Conservation (phyloP, 30 jellyfish, hydroid and myxozoan genomes). For the Aurelia aurita region DNA sequence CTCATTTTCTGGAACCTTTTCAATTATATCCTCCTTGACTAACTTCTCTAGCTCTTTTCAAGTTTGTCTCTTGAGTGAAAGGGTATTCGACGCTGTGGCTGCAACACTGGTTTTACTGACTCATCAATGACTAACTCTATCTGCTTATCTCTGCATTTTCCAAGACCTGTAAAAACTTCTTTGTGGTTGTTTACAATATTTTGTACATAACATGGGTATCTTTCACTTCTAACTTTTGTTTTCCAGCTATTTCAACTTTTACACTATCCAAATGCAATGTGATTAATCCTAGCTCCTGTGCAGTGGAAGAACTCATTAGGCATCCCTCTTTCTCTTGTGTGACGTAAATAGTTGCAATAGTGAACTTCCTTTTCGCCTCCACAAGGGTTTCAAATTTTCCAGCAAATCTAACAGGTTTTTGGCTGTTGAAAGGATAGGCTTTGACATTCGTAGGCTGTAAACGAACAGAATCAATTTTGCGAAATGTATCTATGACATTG, state of each 20-base stretch:
- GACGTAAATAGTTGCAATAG: no score
- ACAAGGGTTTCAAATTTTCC: conserved; percentile 5
- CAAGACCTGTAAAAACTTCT: conserved; percentile 16
- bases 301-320: conserved; percentile 4
- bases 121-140: neutral
- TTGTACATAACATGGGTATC: neutral
- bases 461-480: neutral
- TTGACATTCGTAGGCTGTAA: conserved; percentile 9
- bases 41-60: neutral
- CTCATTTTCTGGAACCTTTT: conserved; percentile 11
- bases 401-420: conserved; percentile 1
- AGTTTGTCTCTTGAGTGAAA: neutral
- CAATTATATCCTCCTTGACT: conserved; percentile 14
- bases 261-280: neutral
- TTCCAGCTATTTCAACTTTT: no score
- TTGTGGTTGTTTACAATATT: neutral
- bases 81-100: neutral
- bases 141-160: conserved; percentile 11
- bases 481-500: conserved; percentile 23
- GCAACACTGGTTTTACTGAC: neutral
- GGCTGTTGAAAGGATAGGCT: conserved; percentile 12
- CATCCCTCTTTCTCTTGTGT: neutral
- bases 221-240: neutral
- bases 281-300: neutral
- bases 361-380: no score